Conservation (phyloP, 2,888 invertebrate species). For the Baccha elongata region DNA sequence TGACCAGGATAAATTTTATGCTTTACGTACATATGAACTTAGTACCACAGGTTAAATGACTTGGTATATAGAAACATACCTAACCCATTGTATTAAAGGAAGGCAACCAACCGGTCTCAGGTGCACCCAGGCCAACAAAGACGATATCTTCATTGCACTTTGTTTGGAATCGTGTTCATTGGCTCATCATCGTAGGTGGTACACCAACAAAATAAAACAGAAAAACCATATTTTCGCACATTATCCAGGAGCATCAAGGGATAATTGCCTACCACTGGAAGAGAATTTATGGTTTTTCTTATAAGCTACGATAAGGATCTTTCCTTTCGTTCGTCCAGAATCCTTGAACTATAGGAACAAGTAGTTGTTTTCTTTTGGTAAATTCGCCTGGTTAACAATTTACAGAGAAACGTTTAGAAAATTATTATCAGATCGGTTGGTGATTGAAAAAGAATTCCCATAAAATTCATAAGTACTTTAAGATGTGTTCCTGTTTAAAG, state of each 20-base stretch:
- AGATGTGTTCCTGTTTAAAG: background rate
- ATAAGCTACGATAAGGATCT: constrained; percentile 32
- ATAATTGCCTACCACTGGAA: constrained; percentile 15
- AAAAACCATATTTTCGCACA: constrained; percentile 21
- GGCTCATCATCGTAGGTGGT: constrained; percentile 20
- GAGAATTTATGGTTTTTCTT: constrained; percentile 20
- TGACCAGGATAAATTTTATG: constrained; percentile 29
- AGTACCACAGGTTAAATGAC: constrained; percentile 27
- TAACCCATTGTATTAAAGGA: constrained; percentile 1
- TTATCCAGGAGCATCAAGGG: constrained; percentile 11
- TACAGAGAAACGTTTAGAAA: constrained; percentile 28
- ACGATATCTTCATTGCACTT: constrained; percentile 1
- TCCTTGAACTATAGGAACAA: constrained; percentile 20
- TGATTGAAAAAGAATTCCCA: constrained; percentile 36
- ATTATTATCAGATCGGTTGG: constrained; percentile 25
- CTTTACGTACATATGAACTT: background rate
- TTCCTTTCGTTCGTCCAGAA: background rate
- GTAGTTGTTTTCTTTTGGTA: constrained; percentile 34
- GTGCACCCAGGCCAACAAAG: background rate
- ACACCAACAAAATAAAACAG: background rate
- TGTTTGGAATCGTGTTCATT: background rate
- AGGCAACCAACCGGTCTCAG: constrained; percentile 1
- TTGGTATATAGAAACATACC: background rate
- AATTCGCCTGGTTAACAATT: constrained; percentile 21
- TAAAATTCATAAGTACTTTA: constrained; percentile 9